Evolutionary conservation across 2,888 invertebrate species (phyloP).

Genomic region (Diploptera punctata): DNA sequence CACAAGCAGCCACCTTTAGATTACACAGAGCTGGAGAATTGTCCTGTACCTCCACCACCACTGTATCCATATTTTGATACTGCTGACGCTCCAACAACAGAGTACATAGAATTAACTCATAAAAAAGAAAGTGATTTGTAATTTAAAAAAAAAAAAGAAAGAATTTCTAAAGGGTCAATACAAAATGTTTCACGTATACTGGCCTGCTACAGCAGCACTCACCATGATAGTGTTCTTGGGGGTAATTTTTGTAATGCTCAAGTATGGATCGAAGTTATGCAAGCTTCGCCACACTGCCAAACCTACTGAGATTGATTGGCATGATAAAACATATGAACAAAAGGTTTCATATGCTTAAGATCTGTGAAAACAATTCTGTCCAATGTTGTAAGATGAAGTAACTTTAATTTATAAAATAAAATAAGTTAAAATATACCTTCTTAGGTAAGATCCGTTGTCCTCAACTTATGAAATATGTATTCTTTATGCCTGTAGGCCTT

Average conservation of each 20-base stretch:
- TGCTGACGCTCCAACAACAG: conserved; percentile 47
- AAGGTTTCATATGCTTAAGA: conserved; percentile 65
- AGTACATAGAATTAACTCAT: conserved; percentile 63
- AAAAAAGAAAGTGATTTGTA: conserved; percentile 81
- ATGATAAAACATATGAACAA: conserved; percentile 69
- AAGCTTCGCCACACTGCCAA: conserved; percentile 69
- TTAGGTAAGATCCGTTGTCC: no score
- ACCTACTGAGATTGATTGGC: conserved; percentile 65
- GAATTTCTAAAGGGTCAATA: neutral
- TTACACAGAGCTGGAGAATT: conserved; percentile 70
- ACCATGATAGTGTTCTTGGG: conserved; percentile 69
- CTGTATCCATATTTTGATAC: conserved; percentile 52
- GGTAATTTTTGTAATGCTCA: conserved; percentile 76
- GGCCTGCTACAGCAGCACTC: conserved; percentile 77
- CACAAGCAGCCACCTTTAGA: conserved; percentile 84
- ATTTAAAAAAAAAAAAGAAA: no score
- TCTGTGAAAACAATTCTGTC: no score
- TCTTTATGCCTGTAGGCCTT: no score
- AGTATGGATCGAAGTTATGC: conserved; percentile 76
- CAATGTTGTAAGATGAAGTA: no score
- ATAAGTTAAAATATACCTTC: no score
- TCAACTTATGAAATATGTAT: no score
- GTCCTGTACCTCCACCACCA: conserved; percentile 49
- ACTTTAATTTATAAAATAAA: no score
- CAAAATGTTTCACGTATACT: conserved; percentile 74